Percentiles rank a stretch among this genome's conserved stretches.
Evolutionary conservation across 2,888 invertebrate genomes (phyloP).

Genomic region (Amitus sp.): DNA sequence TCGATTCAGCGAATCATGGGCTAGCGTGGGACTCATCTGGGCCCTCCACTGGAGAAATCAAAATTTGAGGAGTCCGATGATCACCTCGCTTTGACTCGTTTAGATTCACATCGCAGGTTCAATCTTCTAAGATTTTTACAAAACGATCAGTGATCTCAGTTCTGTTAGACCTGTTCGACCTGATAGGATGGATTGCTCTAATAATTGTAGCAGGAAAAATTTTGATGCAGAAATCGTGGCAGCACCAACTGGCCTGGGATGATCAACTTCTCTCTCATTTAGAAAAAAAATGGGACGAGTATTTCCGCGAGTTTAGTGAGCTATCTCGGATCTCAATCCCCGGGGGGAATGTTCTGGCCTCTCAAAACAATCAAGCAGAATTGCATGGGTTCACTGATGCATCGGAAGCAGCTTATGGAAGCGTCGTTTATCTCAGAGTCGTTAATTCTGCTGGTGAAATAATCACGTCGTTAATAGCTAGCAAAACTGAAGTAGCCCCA

Average conservation of each 20-base stretch:
- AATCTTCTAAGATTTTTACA: not conserved
- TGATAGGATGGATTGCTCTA: slow-evolving; percentile 19
- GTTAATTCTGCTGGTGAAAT: too few species aligned
- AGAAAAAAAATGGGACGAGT: not conserved
- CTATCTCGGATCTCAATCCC: too few species aligned
- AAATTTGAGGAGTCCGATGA: slow-evolving; percentile 13
- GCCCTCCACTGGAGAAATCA: not conserved
- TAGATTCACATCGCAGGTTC: not conserved
- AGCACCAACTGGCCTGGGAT: slow-evolving; percentile 17
- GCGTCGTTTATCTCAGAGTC: too few species aligned
- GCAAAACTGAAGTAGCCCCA: not conserved
- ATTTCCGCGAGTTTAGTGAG: too few species aligned
- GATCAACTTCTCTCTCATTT: not conserved
- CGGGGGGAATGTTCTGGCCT: too few species aligned
- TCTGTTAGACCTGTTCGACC: slow-evolving; percentile 14
- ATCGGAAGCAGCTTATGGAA: too few species aligned
- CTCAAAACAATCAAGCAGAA: too few species aligned
- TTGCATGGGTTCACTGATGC: not conserved
- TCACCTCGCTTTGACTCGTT: not conserved
- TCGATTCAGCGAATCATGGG: slow-evolving; percentile 9
- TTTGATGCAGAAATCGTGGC: slow-evolving; percentile 7
- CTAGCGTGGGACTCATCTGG: not conserved
- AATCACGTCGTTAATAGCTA: too few species aligned
- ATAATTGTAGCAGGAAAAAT: slow-evolving; percentile 12
- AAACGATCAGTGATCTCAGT: slow-evolving; percentile 7